Conservation (phyloP, 2,113 vertebrate genomes). For the human region DNA sequence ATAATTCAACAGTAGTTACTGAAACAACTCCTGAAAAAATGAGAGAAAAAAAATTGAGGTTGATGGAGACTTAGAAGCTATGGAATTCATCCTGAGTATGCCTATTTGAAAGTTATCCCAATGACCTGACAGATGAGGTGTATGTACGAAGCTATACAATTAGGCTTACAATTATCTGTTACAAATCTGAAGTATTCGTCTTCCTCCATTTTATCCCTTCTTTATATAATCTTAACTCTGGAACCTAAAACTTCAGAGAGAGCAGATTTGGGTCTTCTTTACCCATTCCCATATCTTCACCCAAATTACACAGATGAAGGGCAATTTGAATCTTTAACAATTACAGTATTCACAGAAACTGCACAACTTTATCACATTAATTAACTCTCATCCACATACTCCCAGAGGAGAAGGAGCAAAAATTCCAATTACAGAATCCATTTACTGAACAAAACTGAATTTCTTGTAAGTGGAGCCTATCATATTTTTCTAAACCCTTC, state of each 20-base stretch:
- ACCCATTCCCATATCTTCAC: background rate
- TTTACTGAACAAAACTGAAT: slow-evolving; percentile 60
- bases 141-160: background rate
- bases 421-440: slow-evolving; percentile 67
- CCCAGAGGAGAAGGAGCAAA: slow-evolving; percentile 67
- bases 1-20: background rate
- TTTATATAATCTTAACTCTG: background rate
- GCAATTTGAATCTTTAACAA: slow-evolving; percentile 48
- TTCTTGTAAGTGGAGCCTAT: slow-evolving; percentile 19
- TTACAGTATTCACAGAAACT: slow-evolving; percentile 55
- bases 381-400: slow-evolving; percentile 69
- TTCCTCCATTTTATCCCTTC: background rate
- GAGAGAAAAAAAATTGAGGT: background rate
- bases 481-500: slow-evolving; percentile 50
- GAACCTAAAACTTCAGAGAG: background rate
- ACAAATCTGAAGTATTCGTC: background rate
- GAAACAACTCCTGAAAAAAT: background rate
- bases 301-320: slow-evolving; percentile 35
- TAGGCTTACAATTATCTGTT: background rate
- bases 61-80: background rate
- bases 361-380: slow-evolving; percentile 66
- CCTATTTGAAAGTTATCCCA: background rate
- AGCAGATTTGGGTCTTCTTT: background rate
- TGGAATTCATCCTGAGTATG: background rate
- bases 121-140: background rate